Conservation (phyloP, 2,797 vertebrate genomes). For the Tapirus indicus region DNA sequence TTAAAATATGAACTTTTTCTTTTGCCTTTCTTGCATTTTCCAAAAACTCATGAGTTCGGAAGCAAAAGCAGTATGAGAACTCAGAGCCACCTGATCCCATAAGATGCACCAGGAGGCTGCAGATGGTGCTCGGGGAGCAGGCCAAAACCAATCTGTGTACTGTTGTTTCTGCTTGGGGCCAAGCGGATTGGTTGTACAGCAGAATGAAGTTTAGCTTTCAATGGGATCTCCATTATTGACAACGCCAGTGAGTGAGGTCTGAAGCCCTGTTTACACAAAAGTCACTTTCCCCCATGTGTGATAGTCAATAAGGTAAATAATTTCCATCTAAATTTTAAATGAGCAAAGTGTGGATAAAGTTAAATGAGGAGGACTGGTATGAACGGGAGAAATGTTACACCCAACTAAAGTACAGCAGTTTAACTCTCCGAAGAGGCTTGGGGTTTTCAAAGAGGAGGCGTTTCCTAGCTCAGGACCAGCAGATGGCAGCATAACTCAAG, state of each 20-base stretch:
- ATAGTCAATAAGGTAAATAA: background rate
- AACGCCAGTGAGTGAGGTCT: background rate
- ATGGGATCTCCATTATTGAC: background rate
- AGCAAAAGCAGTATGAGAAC: background rate
- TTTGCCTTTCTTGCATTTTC: background rate
- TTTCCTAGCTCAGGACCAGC: constrained; percentile 61
- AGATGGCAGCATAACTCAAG: constrained; percentile 86
- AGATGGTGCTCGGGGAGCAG: no score
- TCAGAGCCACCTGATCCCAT: no score
- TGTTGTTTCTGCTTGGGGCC: background rate
- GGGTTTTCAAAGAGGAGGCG: background rate
- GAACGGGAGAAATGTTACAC: background rate
- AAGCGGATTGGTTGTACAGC: background rate
- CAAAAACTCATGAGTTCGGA: background rate
- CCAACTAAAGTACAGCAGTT: background rate
- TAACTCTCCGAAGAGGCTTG: no score
- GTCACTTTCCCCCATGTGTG: background rate
- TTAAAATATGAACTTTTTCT: background rate
- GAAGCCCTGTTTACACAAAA: background rate
- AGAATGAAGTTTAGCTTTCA: background rate
- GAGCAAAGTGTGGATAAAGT: background rate
- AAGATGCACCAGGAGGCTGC: background rate
- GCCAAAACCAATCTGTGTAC: background rate
- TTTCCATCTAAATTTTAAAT: background rate
- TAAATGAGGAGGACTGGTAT: no score